Base-by-base conservation (phyloP, 1,140 invertebrate species). In the Venturia canescens region DNA sequence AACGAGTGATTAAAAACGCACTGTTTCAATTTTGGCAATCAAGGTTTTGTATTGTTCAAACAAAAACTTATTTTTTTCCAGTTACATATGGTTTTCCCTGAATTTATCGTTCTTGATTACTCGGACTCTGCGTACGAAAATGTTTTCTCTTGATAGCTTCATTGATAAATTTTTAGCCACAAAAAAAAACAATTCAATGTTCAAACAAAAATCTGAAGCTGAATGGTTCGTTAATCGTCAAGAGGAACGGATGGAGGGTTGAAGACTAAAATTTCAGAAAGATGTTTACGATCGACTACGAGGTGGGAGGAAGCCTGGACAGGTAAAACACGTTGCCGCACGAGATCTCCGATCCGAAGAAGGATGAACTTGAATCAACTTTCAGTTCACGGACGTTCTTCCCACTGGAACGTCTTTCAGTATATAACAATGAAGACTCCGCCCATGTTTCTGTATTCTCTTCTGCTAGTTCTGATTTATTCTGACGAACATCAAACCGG, bases 361-460 rank as follows among this genome's bases (percentile, higher is more conserved):
- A 44, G 38, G 53, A 60, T 74, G 74, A 86, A 79, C 82, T 82
- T 71, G 83, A 80, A 78, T 79, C 80, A 77, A 50, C 38, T 77
- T 74, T 79, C 80, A 86, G 83, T 86, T 85, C 83, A 86, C 74
- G 80, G 82, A 70, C 83, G 80, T 84, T 85, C 23, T 0, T 66
- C 53, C 15, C n/a, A 18, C 74, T 18, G 34, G 50, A 31, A 31
- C 48, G 53, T 60, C 53, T 60, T 26, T 44, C 38, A 44, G 11
- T 5, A 1, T 57, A 57, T 4, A 23, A 31, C 23, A 16, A 63
- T 60, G 74, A 5, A 75, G 27, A 29, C 27, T 1, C 6, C 50
- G 50, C 21, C 7, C 48, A 76, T 26, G 9, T n/a, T 74, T 72
- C 53, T 57, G 0, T 31, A 26, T 27, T 29, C 15, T 26, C 13